phyloP scores from a whole-genome alignment of 2,113 vertebrate species.

The Thinocorus orbignyianus region DNA sequence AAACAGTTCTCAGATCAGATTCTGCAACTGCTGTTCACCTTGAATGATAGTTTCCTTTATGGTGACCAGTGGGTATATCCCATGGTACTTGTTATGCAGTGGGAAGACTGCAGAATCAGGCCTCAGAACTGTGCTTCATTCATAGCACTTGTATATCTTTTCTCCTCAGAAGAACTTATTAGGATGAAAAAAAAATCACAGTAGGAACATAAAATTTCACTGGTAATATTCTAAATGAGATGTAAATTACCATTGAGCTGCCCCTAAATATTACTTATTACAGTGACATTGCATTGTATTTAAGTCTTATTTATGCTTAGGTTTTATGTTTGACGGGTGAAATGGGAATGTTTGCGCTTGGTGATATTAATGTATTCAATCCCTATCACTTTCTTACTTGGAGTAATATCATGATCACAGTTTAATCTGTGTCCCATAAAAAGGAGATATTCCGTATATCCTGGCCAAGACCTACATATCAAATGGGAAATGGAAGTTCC shows the following conservation, averaged over 20 bases:
- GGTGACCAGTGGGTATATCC: neutral
- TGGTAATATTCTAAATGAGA: neutral
- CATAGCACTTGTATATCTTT: neutral
- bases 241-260: neutral
- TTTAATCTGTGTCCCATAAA: neutral
- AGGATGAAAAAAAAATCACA: neutral
- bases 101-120: neutral
- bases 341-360: neutral
- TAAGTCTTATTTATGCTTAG: neutral
- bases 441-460: neutral
- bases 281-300: neutral
- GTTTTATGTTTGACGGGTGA: neutral
- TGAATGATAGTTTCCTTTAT: neutral
- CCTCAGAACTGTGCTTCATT: neutral
- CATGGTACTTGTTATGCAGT: neutral
- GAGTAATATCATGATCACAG: neutral
- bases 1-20: neutral
- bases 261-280: neutral
- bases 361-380: neutral
- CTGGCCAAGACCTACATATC: neutral
- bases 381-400: neutral
- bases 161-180: neutral
- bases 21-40: neutral
- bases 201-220: neutral
- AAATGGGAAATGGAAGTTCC: neutral